Conservation (phyloP, 92 coral and sea anemone genomes). For the Zoanthus sociatus region DNA sequence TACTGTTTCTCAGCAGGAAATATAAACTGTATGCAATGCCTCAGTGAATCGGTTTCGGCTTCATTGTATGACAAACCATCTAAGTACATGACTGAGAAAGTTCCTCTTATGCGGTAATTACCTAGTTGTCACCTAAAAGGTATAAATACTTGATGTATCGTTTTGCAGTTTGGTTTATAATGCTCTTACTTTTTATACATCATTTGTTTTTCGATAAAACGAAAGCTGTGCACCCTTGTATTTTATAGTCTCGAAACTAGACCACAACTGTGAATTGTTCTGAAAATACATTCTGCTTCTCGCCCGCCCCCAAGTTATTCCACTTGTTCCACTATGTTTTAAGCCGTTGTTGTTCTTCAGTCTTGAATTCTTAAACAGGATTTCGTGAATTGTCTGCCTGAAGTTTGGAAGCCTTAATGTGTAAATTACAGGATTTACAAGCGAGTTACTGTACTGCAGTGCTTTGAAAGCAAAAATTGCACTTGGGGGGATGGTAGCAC, state of each 20-base stretch:
- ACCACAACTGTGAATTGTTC: slow-evolving; percentile 22
- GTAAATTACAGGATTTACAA: slow-evolving; percentile 66
- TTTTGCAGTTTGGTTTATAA: background rate
- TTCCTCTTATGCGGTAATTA: too few relatives aligned
- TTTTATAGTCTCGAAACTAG: slow-evolving; percentile 27
- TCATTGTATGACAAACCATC: too few relatives aligned
- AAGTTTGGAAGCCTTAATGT: slow-evolving; percentile 62
- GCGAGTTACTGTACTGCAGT: slow-evolving; percentile 68
- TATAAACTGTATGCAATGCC: too few relatives aligned
- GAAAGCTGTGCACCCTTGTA: slow-evolving; percentile 22
- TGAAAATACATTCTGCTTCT: slow-evolving; percentile 5
- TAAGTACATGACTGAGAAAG: too few relatives aligned
- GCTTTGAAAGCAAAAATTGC: slow-evolving; percentile 63
- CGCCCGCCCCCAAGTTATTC: slow-evolving; percentile 18
- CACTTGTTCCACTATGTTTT: slow-evolving; percentile 5
- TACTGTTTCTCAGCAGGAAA: too few relatives aligned
- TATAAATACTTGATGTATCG: background rate
- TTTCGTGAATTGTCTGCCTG: slow-evolving; percentile 52
- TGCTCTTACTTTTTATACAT: background rate
- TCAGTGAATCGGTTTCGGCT: too few relatives aligned
- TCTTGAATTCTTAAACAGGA: slow-evolving; percentile 14
- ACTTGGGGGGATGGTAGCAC: slow-evolving; percentile 55
- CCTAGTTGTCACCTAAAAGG: too few relatives aligned
- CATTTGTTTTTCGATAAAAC: slow-evolving; percentile 28
- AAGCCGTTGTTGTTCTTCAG: background rate